Conservation (phyloP, 2,797 vertebrate species). For the Arnoldichthys spilopterus region DNA sequence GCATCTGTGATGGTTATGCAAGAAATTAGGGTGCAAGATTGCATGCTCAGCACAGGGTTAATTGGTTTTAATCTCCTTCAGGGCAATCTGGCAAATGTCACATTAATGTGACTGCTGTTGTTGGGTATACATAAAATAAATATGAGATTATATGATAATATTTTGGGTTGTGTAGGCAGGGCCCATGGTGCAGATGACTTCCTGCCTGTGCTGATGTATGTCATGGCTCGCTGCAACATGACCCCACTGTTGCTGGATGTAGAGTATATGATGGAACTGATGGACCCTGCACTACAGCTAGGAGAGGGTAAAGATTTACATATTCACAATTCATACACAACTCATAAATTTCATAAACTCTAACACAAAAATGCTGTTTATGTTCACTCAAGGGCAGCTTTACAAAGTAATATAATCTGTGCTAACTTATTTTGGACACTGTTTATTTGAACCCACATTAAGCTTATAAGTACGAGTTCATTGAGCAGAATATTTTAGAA, state of each 20-base stretch:
- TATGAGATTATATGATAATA: neutral
- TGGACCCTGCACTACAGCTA: slow-evolving; percentile 93
- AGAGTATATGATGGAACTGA: slow-evolving; percentile 99
- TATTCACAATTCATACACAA: neutral
- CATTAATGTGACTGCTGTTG: neutral
- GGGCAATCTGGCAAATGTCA: neutral
- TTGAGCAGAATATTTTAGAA: too few species aligned
- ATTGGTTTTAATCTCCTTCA: neutral
- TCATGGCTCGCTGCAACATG: slow-evolving; percentile 90
- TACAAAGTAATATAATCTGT: too few species aligned
- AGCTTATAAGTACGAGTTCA: too few species aligned
- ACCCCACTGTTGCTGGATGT: slow-evolving; percentile 87
- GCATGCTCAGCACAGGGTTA: too few species aligned
- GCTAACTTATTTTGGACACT: too few species aligned
- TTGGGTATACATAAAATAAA: neutral
- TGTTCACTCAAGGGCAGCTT: too few species aligned
- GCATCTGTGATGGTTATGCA: neutral
- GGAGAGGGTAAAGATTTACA: slow-evolving; percentile 85
- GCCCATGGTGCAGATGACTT: slow-evolving; percentile 93
- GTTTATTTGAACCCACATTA: too few species aligned
- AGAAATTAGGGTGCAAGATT: neutral
- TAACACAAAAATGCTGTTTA: neutral
- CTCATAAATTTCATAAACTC: neutral
- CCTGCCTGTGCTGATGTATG: slow-evolving; percentile 97
- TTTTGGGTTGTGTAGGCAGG: slow-evolving; percentile 78